Percentiles rank a stretch among this genome's conserved stretches.
These are phyloP conservation scores for Lathronympha strigana DNA, from an alignment of 2,888 invertebrate genomes.

Conservation along the genomic window DNA sequence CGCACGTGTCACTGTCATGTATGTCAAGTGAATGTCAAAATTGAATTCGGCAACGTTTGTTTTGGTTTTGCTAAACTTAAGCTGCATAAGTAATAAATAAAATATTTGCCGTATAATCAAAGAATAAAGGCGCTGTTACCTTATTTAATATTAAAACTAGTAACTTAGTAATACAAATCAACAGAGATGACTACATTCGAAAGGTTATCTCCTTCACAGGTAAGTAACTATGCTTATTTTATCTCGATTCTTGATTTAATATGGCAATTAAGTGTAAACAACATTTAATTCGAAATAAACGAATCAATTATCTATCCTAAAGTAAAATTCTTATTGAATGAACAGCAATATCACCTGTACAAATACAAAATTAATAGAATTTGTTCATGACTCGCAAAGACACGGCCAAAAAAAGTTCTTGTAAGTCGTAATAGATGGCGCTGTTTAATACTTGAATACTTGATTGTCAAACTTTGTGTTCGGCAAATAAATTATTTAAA, in stretches of 20 bases:
- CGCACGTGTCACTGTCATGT: not conserved
- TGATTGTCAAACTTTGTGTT: too few species aligned
- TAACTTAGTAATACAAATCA: not conserved
- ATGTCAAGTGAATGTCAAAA: conserved; percentile 10
- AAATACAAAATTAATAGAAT: too few species aligned
- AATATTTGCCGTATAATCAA: not conserved
- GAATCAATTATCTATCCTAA: too few species aligned
- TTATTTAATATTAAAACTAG: not conserved
- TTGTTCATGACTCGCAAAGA: too few species aligned
- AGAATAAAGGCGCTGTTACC: not conserved
- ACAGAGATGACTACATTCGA: conserved; percentile 60
- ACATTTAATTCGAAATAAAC: too few species aligned
- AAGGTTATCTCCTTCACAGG: conserved; percentile 60
- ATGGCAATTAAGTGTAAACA: too few species aligned
- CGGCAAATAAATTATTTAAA: too few species aligned
- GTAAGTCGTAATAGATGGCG: too few species aligned
- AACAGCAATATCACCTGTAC: too few species aligned
- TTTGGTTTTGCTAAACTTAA: not conserved
- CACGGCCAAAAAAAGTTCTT: too few species aligned
- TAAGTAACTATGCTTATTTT: conserved; percentile 46
- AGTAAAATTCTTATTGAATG: too few species aligned
- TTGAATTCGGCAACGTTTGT: conserved; percentile 13
- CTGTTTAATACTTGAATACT: too few species aligned
- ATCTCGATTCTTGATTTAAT: conserved; percentile 12
- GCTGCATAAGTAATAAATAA: not conserved